Conservation (phyloP, 1,140 invertebrate genomes). For the Phymorhynchus buccinoides region DNA sequence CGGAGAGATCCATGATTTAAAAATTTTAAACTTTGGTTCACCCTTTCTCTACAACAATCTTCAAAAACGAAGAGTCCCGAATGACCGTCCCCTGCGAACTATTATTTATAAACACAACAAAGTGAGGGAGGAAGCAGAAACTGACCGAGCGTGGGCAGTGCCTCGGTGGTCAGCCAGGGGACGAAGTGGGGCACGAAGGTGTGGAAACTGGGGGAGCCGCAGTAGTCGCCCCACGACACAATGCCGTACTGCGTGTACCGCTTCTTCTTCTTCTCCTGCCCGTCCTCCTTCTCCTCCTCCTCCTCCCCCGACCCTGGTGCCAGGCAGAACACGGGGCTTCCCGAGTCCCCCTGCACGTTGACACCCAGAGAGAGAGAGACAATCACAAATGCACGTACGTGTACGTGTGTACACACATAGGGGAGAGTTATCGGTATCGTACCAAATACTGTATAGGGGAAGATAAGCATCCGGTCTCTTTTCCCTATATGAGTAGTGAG, state of each 20-base stretch:
- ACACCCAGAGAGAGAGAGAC: no score
- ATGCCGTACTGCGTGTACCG: constrained; percentile 29
- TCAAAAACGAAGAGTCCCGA: not conserved
- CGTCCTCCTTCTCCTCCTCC: no score
- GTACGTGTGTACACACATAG: no score
- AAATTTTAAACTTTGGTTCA: not conserved
- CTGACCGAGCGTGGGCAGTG: not conserved
- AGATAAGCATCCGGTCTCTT: no score
- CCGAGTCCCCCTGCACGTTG: constrained; percentile 17
- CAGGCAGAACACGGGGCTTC: constrained; percentile 21
- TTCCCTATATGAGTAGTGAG: no score
- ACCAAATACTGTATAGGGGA: no score
- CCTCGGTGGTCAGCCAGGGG: not conserved
- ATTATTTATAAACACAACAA: not conserved
- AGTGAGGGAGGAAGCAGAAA: not conserved
- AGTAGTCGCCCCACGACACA: constrained; percentile 16
- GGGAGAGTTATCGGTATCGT: no score
- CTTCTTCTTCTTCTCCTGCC: not conserved
- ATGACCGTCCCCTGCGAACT: not conserved
- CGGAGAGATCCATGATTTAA: no score
- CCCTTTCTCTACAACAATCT: not conserved
- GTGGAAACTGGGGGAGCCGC: constrained; percentile 15
- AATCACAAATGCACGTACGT: no score
- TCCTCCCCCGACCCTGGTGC: not conserved
- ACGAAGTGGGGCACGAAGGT: not conserved